Evolutionary conservation across 2,797 vertebrate genomes (phyloP), one percentile per base, ranked within the genome.

Genomic region (Trematocara caparti): DNA sequence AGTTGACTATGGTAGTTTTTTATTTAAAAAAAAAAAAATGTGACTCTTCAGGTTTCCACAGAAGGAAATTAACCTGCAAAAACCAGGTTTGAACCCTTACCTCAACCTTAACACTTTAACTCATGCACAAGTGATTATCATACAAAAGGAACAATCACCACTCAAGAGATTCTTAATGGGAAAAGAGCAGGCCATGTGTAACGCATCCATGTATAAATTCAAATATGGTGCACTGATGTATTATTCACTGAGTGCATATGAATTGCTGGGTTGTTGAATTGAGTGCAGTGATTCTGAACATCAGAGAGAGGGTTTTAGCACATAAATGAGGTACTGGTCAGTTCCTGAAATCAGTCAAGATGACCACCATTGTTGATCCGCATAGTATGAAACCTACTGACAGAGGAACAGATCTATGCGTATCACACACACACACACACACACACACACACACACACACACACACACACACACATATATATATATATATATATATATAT

Each of bases 31-130:
- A 21, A 21, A 21, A 21, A 24, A 24, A 24, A 3, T 49, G 19
- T 48, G 15, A 6, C 62, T 78, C 80, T 38, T 72, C 47, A 88
- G 11, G 36, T 75, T 69, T 51, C n/a, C 48, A 57, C 34, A n/a
- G 53, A 81, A 84, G 27, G 75, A 76, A 34, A 82, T 79, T 48
- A 91, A 86, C 74, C 47, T 49, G 27, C n/a, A 83, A 36, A 57
- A 72, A 81, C 69, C 47, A 74, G 32, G 71, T 50, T 78, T 75
- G 24, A 83, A 75, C 32, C 40, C 73, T 76, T 30, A 51, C 30
- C 55, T 73, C 66, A 76, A 53, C 69, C 51, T 82, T 19, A 47
- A 36, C 27, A 32, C 27, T 12, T 8, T 12, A 15, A 30, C 64
- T 69, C 9, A 45, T 45, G 6, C 36, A 34, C 64, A 13, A 73